Base-by-base conservation (phyloP, 2,888 invertebrate genomes). In the Orchesellides sinensis region DNA sequence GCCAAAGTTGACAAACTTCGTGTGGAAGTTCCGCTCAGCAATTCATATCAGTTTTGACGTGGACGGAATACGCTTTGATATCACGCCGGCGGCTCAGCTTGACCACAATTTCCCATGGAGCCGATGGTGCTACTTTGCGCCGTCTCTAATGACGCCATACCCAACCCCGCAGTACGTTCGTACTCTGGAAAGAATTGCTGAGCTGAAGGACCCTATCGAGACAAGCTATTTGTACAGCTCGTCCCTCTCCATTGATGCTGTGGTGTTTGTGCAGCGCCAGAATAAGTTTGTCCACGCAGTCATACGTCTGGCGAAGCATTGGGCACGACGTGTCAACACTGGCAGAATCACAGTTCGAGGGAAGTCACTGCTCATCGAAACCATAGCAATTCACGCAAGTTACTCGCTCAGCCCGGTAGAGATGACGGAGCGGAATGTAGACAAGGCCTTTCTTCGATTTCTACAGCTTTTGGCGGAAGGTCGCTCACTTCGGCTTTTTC, bases 41-140 rank as follows among this genome's bases (percentile, higher is more conserved):
- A 78, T 78, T 27, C 78, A 78, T 45, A 35, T 78, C n/a, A 70
- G 78, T 27, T 78, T 78, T 63, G 78, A 78, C 25, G 63, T 78
- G 14, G 78, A 78, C 27, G 78, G 78, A 0, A 69, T 78, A 5
- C 78, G 61, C n/a, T 78, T 78, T 23, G 78, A 78, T 63, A 17
- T 78, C n/a, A 63, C 78, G 0, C 78, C 78, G 12, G 78, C 78
- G 12, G 70, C 78, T 4, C 78, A 78, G 21, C 69, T 78, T 4
- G 78, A 78, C 25, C 35, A 61, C 8, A 70, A 69, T 21, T 70
- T 69, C 12, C 69, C 61, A 14, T 78, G 78, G 78, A 63, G 70
- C 23, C n/a, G 78, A 54, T 78, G 78, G 78, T 78, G 78, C 19
- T 78, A 63, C 40, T 78, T 78, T 27, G 70, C 78, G 1, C 78